Percentiles rank a stretch among this genome's conserved stretches.
These are phyloP conservation scores for Mugil cephalus DNA, from an alignment of 2,113 vertebrate species.

Conservation along the genomic window DNA sequence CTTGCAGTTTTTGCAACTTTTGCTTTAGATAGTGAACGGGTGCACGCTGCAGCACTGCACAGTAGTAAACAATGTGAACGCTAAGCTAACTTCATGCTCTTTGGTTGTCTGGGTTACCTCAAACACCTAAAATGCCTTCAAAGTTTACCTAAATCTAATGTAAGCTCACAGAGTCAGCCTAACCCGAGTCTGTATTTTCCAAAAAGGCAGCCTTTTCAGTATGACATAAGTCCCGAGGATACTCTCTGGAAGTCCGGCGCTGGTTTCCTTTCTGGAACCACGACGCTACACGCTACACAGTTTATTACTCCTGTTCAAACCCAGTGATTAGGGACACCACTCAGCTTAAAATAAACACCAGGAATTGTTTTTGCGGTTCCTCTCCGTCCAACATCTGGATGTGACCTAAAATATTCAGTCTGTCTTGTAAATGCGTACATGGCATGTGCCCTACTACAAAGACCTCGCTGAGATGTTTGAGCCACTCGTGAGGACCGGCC, in stretches of 20 bases:
- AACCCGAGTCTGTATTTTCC: conserved; percentile 39
- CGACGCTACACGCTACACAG: conserved; percentile 15
- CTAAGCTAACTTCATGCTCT: not conserved
- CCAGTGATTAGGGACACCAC: conserved; percentile 35
- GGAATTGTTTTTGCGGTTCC: conserved; percentile 1
- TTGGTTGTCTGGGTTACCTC: not conserved
- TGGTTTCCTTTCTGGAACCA: conserved; percentile 25
- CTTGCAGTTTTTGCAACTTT: not conserved
- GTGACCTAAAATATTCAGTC: conserved; percentile 31
- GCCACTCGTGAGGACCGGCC: conserved; percentile 34
- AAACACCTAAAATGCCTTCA: not conserved
- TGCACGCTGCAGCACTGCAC: too few relatives aligned
- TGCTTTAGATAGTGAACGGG: too few relatives aligned
- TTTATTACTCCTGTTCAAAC: conserved; percentile 45
- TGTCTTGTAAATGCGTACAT: not conserved
- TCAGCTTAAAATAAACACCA: conserved; percentile 5
- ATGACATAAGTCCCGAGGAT: conserved; percentile 23
- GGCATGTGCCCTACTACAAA: conserved; percentile 23
- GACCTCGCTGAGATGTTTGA: conserved; percentile 29
- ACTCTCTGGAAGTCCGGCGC: conserved; percentile 36
- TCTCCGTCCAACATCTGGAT: conserved; percentile 10
- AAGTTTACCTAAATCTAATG: conserved; percentile 25
- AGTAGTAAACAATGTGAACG: too few relatives aligned
- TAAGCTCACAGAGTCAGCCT: conserved; percentile 2
- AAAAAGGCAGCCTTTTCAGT: conserved; percentile 8